Conservation (phyloP, 2,113 vertebrate genomes). For the Brachyhypopomus gauderio region DNA sequence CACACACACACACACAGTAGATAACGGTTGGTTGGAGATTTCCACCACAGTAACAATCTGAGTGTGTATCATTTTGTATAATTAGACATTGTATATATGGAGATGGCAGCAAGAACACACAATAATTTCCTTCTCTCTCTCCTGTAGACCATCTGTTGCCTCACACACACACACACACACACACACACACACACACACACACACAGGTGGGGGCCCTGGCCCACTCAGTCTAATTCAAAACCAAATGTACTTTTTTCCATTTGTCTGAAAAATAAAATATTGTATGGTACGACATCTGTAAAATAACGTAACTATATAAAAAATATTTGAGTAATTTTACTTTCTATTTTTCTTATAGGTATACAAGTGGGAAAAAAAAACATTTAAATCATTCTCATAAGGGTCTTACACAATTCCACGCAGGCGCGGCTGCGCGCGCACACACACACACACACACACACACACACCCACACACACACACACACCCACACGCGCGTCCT, state of each 20-base stretch:
- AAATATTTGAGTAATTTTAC: no score
- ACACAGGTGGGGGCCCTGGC: constrained; percentile 1
- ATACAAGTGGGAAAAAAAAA: no score
- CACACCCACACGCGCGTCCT: constrained; percentile 23
- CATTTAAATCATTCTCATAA: not conserved
- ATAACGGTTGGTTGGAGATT: not conserved
- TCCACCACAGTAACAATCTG: not conserved
- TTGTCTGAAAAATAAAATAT: not conserved
- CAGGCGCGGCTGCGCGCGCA: no score
- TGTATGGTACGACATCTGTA: not conserved
- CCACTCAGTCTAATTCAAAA: not conserved
- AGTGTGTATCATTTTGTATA: not conserved
- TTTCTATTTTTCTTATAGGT: no score
- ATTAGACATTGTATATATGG: not conserved
- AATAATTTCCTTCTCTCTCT: not conserved
- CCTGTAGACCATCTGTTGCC: no score
- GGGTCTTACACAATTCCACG: not conserved
- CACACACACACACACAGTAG: not conserved
- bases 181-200: not conserved
- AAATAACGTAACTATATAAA: no score
- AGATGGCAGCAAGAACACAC: not conserved
- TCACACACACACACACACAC: not conserved
- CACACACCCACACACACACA: not conserved
- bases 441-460: constrained; percentile 10
- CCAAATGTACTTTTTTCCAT: not conserved